Percentiles rank a stretch among this genome's conserved stretches.
Evolutionary conservation across 2,113 vertebrate genomes (phyloP).

Genomic region (Hyaena hyaena): DNA sequence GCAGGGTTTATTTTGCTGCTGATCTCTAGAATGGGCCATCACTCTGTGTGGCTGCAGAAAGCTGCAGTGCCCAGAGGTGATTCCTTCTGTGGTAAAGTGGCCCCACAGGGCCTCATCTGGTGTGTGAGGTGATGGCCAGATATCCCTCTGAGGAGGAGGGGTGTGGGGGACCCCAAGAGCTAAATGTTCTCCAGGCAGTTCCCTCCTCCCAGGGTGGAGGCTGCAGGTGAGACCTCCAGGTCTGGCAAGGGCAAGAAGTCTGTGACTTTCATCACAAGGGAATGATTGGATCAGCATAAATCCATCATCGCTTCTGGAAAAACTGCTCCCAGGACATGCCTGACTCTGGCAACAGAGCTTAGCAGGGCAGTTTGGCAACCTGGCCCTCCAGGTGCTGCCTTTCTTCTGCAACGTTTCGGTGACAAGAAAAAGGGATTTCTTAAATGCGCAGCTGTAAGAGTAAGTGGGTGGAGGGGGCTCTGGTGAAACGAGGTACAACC

Average conservation of each 20-base stretch:
- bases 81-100: neutral
- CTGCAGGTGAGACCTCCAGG: neutral
- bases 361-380: neutral
- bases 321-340: neutral
- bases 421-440: conserved; percentile 54
- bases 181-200: neutral
- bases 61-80: neutral
- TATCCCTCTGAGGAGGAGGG: neutral
- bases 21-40: neutral
- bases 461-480: neutral
- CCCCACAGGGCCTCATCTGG: neutral
- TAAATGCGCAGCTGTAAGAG: conserved; percentile 15
- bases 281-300: neutral
- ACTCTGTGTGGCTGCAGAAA: neutral
- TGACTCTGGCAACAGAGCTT: neutral
- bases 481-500: conserved; percentile 5
- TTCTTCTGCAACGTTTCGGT: conserved; percentile 24
- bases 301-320: neutral
- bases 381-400: neutral
- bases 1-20: rapidly evolving
- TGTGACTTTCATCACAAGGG: neutral
- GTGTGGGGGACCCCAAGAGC: neutral
- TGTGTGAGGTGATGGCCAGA: neutral
- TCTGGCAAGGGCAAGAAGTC: neutral
- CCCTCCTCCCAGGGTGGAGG: neutral